Percentiles rank a stretch among this genome's conserved stretches.
phyloP scores from a whole-genome alignment of 1,140 invertebrate species.

The Drosophila cardini region DNA sequence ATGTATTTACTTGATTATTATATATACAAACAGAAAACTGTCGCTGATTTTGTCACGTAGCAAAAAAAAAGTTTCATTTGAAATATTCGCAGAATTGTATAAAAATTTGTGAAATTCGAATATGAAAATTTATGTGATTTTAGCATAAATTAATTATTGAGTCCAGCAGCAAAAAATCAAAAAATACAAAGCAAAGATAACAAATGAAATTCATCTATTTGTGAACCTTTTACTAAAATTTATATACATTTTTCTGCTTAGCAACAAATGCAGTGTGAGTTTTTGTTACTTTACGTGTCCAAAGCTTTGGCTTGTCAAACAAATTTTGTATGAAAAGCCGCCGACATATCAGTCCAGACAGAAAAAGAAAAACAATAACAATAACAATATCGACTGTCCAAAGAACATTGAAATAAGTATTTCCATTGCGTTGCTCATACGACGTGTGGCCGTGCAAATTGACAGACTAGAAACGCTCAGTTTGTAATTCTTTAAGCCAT shows the following conservation, averaged over 20 bases:
- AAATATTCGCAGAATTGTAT: conserved; percentile 21
- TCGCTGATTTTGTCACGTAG: conserved; percentile 31
- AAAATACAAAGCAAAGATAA: conserved; percentile 20
- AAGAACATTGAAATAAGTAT: conserved; percentile 20
- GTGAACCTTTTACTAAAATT: neutral
- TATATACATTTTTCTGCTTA: conserved; percentile 8
- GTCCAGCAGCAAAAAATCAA: neutral
- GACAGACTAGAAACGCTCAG: conserved; percentile 12
- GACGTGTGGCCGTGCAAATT: conserved; percentile 26
- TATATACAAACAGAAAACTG: conserved; percentile 13
- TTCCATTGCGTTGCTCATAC: conserved; percentile 43
- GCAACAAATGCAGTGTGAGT: conserved; percentile 15
- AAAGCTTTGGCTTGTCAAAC: conserved; percentile 35
- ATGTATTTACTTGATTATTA: conserved; percentile 5
- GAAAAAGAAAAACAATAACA: conserved; percentile 12
- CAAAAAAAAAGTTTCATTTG: neutral
- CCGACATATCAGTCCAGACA: conserved; percentile 21
- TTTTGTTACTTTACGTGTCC: neutral
- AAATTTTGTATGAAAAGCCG: conserved; percentile 19
- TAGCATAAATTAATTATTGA: conserved; percentile 23
- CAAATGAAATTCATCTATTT: conserved; percentile 9
- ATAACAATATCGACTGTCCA: conserved; percentile 9
- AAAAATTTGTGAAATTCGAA: conserved; percentile 23
- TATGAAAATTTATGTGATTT: conserved; percentile 1
- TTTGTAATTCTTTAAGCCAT: conserved; percentile 17